Conservation (phyloP, 2,888 invertebrate species). For the Acrocyrtus sp. region DNA sequence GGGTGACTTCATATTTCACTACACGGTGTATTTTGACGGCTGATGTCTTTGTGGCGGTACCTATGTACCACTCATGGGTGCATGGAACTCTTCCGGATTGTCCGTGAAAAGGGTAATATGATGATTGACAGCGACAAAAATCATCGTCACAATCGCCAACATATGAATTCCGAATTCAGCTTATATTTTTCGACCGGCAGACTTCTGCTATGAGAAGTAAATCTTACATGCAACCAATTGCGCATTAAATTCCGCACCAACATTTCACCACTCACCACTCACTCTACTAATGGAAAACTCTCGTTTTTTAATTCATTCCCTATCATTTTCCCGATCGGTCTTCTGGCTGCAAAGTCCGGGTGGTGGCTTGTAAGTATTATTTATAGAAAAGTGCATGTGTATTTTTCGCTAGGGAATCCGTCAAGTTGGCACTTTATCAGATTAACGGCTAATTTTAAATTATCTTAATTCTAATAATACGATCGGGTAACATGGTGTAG, state of each 20-base stretch:
- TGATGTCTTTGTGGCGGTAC: not conserved
- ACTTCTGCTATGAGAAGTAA: not conserved
- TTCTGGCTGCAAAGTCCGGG: not conserved
- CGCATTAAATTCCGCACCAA: no score
- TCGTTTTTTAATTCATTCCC: not conserved
- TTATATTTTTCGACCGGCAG: not conserved
- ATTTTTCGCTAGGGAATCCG: no score
- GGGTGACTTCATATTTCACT: constrained; percentile 3
- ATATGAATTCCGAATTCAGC: not conserved
- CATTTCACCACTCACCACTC: not conserved
- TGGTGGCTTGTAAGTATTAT: no score
- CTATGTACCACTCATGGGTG: not conserved
- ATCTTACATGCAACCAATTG: no score
- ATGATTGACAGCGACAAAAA: constrained; percentile 17
- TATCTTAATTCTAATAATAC: no score
- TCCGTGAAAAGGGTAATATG: no score
- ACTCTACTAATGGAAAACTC: not conserved
- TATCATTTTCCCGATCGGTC: not conserved
- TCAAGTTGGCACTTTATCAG: no score
- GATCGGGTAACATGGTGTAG: no score
- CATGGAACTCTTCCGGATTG: no score
- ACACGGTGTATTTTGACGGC: not conserved
- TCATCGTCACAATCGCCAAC: not conserved
- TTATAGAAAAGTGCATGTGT: no score
- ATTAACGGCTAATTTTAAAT: no score